Base-by-base conservation (phyloP, 2,888 invertebrate genomes). In the Willowsia nigromaculata region DNA sequence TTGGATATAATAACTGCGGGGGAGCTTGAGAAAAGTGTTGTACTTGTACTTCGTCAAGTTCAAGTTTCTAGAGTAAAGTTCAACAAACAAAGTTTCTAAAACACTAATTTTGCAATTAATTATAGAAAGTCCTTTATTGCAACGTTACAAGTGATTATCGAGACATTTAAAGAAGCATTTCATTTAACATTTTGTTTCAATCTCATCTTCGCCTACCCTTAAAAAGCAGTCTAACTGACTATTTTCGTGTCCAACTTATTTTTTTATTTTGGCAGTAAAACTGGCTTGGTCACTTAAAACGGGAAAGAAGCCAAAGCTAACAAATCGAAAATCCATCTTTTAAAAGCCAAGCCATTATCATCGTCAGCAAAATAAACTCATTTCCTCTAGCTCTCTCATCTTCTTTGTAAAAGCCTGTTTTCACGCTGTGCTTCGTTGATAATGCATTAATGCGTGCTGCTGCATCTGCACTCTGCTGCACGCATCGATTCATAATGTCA, bases 201-300 rank as follows among this genome's bases (percentile, higher is more conserved):
- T 71, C 25, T 71, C 71, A 43, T 25, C 43, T 74, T 47, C 47
- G 56, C 40, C 47, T 84, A 59, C n/a, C 84, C 84, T 71, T 84
- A 78, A 78, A 78, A 78, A 78, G 78, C 56, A 50, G 78, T 78
- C 56, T 37, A 53, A 33, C 53, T 78, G 11, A 78, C 78, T 88
- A 88, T 74, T 83, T 83, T 83, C 78, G 65, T 83, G 78, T 83
- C 83, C 88, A 88, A 88, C 88, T 88, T 88, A 78, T 78, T 76
- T 76, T 78, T 78, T 74, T 62, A 30, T 71, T 65, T 89, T 89
- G 89, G 89, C 89, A 84, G 33, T 80, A 80, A 84, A 89, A 89
- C 89, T 89, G 78, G 89, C 89, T 89, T 30, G 82, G 83, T 81
- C 74, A 88, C 78, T 83, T 83, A 43, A 56, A 56, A 78, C 78